A percentile compares a stretch with the other conserved stretches of the same genome.
Conservation (phyloP, 2,797 vertebrate species). For the Enteromius paludinosus region DNA sequence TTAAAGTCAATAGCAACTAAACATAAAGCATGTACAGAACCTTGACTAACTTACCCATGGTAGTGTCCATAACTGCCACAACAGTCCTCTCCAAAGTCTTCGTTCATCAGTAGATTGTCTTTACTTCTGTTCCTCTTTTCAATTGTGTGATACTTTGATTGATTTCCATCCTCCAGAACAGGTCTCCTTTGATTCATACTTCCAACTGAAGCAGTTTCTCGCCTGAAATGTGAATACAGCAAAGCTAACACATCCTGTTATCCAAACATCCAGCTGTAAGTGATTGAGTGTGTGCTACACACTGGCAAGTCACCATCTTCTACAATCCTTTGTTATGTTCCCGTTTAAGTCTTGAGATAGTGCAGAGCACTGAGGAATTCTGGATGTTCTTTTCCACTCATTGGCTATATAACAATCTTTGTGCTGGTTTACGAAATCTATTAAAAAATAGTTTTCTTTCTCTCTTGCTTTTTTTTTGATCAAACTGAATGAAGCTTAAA, state of each 20-base stretch:
- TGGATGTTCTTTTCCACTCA: conserved; percentile 52
- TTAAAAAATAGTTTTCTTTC: conserved; percentile 5
- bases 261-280: conserved; percentile 61
- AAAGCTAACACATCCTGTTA: conserved; percentile 38
- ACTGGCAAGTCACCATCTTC: conserved; percentile 56
- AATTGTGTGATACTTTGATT: conserved; percentile 52
- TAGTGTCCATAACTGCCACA: conserved; percentile 68
- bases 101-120: conserved; percentile 74
- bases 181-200: conserved; percentile 75
- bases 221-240: conserved; percentile 16
- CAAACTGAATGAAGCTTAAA: not conserved
- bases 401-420: conserved; percentile 49
- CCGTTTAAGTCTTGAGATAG: conserved; percentile 56
- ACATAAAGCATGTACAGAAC: not conserved
- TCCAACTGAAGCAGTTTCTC: conserved; percentile 33
- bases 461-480: not conserved
- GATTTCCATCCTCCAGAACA: conserved; percentile 58
- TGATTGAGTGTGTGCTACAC: conserved; percentile 47
- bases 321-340: conserved; percentile 52
- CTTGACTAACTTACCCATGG: conserved; percentile 68
- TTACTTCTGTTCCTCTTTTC: conserved; percentile 71
- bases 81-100: conserved; percentile 74
- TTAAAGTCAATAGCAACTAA: not conserved
- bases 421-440: conserved; percentile 20
- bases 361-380: conserved; percentile 63